Evolutionary conservation across 2,113 vertebrate species (phyloP), one percentile per base, ranked within the genome.

Genomic region (Microtus richardsoni): DNA sequence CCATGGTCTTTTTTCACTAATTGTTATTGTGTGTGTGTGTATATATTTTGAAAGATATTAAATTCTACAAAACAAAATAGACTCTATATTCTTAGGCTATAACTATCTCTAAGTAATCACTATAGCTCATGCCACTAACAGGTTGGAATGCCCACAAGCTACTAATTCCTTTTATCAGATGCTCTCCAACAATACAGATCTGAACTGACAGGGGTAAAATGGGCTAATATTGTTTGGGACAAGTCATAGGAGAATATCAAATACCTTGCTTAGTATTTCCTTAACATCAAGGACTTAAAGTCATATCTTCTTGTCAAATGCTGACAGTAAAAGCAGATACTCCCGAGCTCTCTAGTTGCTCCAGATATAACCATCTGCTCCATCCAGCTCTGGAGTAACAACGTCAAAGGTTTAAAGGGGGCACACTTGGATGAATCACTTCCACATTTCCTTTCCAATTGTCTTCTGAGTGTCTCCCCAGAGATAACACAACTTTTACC

Each of bases 11-110:
- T 41, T 64, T 82, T 82, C 36, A 60, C n/a, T 39, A 60, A 60
- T 13, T 26, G 11, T 58, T 49, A 30, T 49, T n/a, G n/a, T n/a
- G n/a, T n/a, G n/a, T n/a, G n/a, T n/a, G n/a, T n/a, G n/a, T n/a
- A n/a, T n/a, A 47, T 54, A 33, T 28, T 89, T 71, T 71, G 87
- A 84, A 88, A 90, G 41, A 92, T 79, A 64, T 60, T 60, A 94
- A 95, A 49, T 16, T 58, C 4, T 14, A 91, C 1, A 11, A 93
- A 77, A 83, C 71, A 86, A 88, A 91, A 74, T 28, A 0, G 33
- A 13, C 16, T 71, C 90, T 13, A 68, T 86, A 85, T 13, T 39
- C 36, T 10, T 41, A 93, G 85, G 28, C 68, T 74, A 39, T 52
- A 87, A 79, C 74, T 16, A 71, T 80, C 41, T 88, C 17, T 52